These are phyloP conservation scores for Monopis laevigella DNA, from an alignment of 2,888 invertebrate species.

Conservation along the genomic window DNA sequence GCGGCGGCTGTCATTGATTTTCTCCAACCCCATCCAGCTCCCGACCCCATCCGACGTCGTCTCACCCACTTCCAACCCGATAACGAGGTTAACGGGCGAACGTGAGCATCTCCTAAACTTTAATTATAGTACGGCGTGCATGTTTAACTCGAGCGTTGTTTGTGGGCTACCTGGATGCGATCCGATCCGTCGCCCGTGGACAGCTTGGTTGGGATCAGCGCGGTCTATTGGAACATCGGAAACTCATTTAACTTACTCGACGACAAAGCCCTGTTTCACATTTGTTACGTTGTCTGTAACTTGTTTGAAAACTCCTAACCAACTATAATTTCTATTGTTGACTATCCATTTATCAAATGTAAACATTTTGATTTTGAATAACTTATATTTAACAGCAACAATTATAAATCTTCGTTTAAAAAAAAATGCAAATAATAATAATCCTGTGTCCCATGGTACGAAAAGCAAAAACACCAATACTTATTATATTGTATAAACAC, in stretches of 20 bases:
- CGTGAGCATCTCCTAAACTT: slow-evolving; percentile 68
- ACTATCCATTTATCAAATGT: too few species aligned
- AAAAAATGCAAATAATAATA: too few species aligned
- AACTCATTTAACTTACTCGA: not conserved
- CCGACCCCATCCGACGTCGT: slow-evolving; percentile 41
- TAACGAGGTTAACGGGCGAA: slow-evolving; percentile 69
- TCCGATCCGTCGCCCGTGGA: slow-evolving; percentile 32
- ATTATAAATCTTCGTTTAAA: too few species aligned
- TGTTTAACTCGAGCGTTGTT: slow-evolving; percentile 59
- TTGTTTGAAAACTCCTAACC: too few species aligned
- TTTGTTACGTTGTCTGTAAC: too few species aligned
- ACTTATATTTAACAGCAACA: too few species aligned
- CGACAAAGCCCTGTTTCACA: too few species aligned
- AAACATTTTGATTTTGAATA: too few species aligned
- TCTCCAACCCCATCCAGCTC: slow-evolving; percentile 38
- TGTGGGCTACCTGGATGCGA: slow-evolving; percentile 57
- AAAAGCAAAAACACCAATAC: too few species aligned
- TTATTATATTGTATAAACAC: too few species aligned
- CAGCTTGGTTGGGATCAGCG: not conserved
- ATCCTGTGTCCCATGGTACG: too few species aligned
- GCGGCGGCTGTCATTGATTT: slow-evolving; percentile 65
- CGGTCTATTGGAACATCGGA: not conserved
- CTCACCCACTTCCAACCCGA: slow-evolving; percentile 66
- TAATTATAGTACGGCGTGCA: slow-evolving; percentile 67
- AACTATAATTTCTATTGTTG: too few species aligned